These are phyloP conservation scores for Prionchulus punctatus DNA, from an alignment of 2,888 invertebrate genomes.

Conservation along the genomic window DNA sequence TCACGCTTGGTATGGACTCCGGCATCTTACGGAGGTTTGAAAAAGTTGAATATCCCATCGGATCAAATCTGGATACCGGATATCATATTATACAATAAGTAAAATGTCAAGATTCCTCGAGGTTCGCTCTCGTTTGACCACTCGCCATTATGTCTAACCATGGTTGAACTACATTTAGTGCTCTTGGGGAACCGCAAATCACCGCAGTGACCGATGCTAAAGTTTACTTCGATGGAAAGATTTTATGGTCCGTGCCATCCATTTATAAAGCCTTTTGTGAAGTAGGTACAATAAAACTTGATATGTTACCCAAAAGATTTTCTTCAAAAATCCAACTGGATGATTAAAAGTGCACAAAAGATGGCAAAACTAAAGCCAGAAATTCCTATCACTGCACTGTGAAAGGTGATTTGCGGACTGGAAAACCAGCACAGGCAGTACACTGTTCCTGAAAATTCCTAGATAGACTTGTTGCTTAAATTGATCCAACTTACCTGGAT, in stretches of 20 bases:
- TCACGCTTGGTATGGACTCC: slow-evolving; percentile 84
- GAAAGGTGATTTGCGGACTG: too few species aligned
- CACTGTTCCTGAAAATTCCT: too few species aligned
- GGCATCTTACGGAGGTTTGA: slow-evolving; percentile 77
- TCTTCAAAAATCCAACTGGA: too few species aligned
- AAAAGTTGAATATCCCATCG: slow-evolving; percentile 85
- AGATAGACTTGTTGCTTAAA: too few species aligned
- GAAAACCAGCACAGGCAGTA: too few species aligned
- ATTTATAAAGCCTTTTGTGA: slow-evolving; percentile 31
- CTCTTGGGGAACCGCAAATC: slow-evolving; percentile 30
- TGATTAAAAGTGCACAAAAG: too few species aligned
- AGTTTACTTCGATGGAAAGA: slow-evolving; percentile 27
- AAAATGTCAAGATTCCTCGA: not conserved
- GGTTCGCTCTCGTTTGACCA: not conserved
- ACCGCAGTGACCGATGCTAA: slow-evolving; percentile 29
- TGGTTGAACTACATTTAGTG: slow-evolving; percentile 15
- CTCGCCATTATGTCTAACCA: not conserved
- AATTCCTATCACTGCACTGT: too few species aligned
- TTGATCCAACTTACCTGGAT: too few species aligned
- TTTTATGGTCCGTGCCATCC: slow-evolving; percentile 30
- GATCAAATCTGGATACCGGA: slow-evolving; percentile 62
- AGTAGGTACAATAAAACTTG: not conserved
- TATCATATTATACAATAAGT: slow-evolving; percentile 12
- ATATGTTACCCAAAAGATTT: too few species aligned
- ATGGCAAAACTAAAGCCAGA: too few species aligned